A percentile compares a stretch with the other conserved stretches of the same genome.
Evolutionary conservation across 2,888 invertebrate genomes (phyloP).

Genomic region (Campoplex nolae): DNA sequence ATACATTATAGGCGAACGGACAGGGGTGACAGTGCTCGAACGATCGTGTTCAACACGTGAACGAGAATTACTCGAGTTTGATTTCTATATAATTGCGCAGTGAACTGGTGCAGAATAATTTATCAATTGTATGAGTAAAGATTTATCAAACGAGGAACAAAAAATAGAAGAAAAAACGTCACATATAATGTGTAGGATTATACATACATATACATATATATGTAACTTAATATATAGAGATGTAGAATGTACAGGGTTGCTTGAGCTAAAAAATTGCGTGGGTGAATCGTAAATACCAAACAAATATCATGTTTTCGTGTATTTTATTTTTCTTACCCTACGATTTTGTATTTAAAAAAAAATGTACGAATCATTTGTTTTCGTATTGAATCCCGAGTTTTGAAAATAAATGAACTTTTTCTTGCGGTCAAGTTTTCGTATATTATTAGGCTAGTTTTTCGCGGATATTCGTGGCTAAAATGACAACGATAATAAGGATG

Average conservation of each 20-base stretch:
- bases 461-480: neutral
- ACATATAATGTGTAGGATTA: slow-evolving; percentile 43
- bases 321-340: neutral
- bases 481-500: neutral
- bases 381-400: neutral
- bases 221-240: neutral
- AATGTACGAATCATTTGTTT: neutral
- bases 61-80: slow-evolving; percentile 39
- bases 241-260: neutral
- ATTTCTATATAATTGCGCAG: slow-evolving; percentile 40
- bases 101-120: slow-evolving; percentile 60
- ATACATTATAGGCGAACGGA: slow-evolving; percentile 60
- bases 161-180: slow-evolving; percentile 37
- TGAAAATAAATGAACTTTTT: too few species aligned
- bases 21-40: slow-evolving; percentile 66
- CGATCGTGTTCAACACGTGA: slow-evolving; percentile 62
- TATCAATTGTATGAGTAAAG: neutral
- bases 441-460: neutral
- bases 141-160: slow-evolving; percentile 1
- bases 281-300: slow-evolving; percentile 17
- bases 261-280: slow-evolving; percentile 30
- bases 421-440: neutral
- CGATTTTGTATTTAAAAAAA: neutral
- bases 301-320: slow-evolving; percentile 1
- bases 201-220: slow-evolving; percentile 37